Percentiles rank a stretch among this genome's conserved stretches.
phyloP scores from a whole-genome alignment of 2,797 vertebrate species.

The Hafferia zeledoni region DNA sequence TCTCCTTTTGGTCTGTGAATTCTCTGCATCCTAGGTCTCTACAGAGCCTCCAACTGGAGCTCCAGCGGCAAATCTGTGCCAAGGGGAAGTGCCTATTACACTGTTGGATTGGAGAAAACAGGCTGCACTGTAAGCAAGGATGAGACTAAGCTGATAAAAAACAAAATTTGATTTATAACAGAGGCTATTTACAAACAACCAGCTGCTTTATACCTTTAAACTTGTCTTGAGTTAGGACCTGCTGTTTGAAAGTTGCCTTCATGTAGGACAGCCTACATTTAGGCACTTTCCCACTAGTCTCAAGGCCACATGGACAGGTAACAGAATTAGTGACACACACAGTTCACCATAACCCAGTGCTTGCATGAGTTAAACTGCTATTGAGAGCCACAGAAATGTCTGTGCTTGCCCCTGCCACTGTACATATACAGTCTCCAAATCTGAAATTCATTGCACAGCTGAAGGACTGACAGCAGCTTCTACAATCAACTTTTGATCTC shows the following conservation, averaged over 20 bases:
- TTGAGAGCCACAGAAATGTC: background rate
- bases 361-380: background rate
- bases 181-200: background rate
- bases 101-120: background rate
- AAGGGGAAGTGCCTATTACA: accelerated
- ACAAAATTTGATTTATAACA: background rate
- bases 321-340: background rate
- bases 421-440: background rate
- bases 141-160: background rate
- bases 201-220: background rate
- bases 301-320: accelerated
- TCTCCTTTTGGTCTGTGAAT: background rate
- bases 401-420: background rate
- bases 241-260: background rate
- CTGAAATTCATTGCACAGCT: constrained; percentile 20
- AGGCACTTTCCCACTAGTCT: background rate
- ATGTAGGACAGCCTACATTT: background rate
- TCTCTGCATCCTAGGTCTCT: background rate
- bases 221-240: background rate
- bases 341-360: background rate
- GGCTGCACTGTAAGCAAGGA: background rate
- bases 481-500: constrained; percentile 44
- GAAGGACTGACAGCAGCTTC: constrained; percentile 7
- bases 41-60: background rate
- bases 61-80: background rate